Evolutionary conservation across 1,140 invertebrate species (phyloP), one percentile per base, ranked within the genome.

Genomic region (Dreissena rostriformis): DNA sequence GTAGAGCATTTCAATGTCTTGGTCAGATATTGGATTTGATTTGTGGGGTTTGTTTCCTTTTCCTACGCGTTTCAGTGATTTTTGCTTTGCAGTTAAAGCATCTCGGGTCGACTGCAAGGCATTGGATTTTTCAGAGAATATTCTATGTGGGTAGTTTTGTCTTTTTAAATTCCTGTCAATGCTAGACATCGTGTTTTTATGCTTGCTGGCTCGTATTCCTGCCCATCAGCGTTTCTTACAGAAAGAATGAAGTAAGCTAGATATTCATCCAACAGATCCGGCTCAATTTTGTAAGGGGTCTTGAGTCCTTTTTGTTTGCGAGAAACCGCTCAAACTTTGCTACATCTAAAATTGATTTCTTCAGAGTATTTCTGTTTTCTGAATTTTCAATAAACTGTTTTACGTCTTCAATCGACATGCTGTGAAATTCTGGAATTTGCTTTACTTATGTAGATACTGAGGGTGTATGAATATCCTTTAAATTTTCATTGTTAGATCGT

Each of bases 21-120:
- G n/a, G 55, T 71, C 68, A 71, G 68, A 11, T 11, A 71, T 71
- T 71, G 68, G 68, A 49, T 39, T 71, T 28, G 12, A 29, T 49
- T 71, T 74, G 15, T 24, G 19, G 29, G 72, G 72, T 29, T 74
- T 55, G 52, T 74, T 74, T 74, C 72, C 72, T 57, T 74, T 74
- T 29, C 61, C 74, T 14, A 76, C 14, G 5, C 61, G 10, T 29
- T 76, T 76, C 0, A 76, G 57, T 2, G 26, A 63, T 63, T 76
- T 76, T 65, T 61, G 53, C 63, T 76, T 76, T 12, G 74, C 74
- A 28, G 19, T 52, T 17, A 76, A 57, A 19, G 74, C 74, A 76
- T 76, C 74, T 76, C 74, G 11, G n/a, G 17, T 76, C 26, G 63
- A 22, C 7, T 76, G 74, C 29, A 76, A 76, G 12, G 24, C 26